Base-by-base conservation (phyloP, 2,797 vertebrate species). In the Oryzias sinensis region DNA sequence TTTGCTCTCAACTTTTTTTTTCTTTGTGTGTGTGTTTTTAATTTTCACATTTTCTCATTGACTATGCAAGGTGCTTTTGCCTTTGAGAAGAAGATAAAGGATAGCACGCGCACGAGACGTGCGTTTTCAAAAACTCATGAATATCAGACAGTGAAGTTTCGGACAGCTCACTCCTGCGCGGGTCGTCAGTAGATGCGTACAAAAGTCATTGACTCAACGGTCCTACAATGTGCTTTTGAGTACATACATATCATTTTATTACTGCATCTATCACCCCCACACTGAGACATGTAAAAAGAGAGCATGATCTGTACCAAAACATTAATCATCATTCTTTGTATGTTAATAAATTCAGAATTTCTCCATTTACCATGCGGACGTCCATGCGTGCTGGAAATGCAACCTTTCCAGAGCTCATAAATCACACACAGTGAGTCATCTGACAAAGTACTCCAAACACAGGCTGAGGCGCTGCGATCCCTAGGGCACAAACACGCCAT, bases 261-360 rank as follows among this genome's bases (percentile, higher is more conserved):
- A 89, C 89, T 68, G 82, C 88, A 91, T 90, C 92, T 89, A 93
- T 92, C 90, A 91, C 85, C 85, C 82, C 75, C 88, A 81, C 84
- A 81, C 87, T 86, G 85, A 91, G 90, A 88, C 89, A 91, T 92
- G 85, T 87, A 79, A 93, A 91, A 92, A 91, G 88, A 91, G 89
- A 91, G 85, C 75, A 81, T 90, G 89, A 92, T 93, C 90, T 89
- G 91, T 89, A 91, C 86, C 81, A 89, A 92, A 92, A 90, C 92
- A 93, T 93, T 93, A 93, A 93, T 93, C 92, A 93, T 93, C 90
- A 93, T 93, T 93, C 91, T 93, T 93, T 92, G 92, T 93, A 93
- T 93, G 92, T 93, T 93, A 93, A 93, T 93, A 93, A 93, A 93
- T 93, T 93, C 92, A 87, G 90, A 92, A 92, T 91, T 92, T 91